phyloP scores from a whole-genome alignment of 2,113 vertebrate species.

The Periophthalmus modestus region DNA sequence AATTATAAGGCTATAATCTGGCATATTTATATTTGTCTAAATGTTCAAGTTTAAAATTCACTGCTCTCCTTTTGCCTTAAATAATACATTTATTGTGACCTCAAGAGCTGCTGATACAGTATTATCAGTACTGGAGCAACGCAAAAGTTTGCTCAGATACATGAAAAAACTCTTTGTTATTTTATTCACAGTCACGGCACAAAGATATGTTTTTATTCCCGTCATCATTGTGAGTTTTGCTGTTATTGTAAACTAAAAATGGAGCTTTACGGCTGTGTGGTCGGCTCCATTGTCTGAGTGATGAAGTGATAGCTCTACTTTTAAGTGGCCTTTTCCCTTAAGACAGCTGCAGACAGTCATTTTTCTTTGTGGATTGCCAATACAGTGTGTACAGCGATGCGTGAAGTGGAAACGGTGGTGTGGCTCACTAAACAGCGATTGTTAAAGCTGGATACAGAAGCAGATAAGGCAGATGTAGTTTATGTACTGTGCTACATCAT shows the following conservation, averaged over 20 bases:
- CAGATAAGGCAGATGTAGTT: slow-evolving; percentile 46
- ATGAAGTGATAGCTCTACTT: slow-evolving; percentile 38
- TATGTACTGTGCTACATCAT: slow-evolving; percentile 52
- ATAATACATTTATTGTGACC: too few species aligned
- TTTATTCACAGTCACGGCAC: not conserved
- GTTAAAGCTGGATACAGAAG: slow-evolving; percentile 41
- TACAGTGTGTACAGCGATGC: slow-evolving; percentile 47
- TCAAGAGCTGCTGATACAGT: too few species aligned
- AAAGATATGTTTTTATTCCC: slow-evolving; percentile 13
- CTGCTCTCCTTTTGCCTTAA: too few species aligned
- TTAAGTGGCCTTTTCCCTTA: slow-evolving; percentile 29
- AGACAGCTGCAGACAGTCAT: slow-evolving; percentile 50
- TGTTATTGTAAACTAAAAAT: not conserved
- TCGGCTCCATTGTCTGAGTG: slow-evolving; percentile 36
- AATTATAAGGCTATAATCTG: too few species aligned
- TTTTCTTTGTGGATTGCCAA: slow-evolving; percentile 32
- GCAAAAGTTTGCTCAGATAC: too few species aligned
- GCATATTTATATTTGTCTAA: too few species aligned
- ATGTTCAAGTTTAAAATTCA: too few species aligned
- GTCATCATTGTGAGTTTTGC: not conserved
- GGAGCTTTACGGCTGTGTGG: slow-evolving; percentile 25
- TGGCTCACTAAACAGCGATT: slow-evolving; percentile 42
- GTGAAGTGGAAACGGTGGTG: slow-evolving; percentile 52
- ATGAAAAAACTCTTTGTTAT: slow-evolving; percentile 4
- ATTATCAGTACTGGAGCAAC: too few species aligned